Conservation (phyloP, 1,140 invertebrate species). For the Zaprionus kolodkinae region DNA sequence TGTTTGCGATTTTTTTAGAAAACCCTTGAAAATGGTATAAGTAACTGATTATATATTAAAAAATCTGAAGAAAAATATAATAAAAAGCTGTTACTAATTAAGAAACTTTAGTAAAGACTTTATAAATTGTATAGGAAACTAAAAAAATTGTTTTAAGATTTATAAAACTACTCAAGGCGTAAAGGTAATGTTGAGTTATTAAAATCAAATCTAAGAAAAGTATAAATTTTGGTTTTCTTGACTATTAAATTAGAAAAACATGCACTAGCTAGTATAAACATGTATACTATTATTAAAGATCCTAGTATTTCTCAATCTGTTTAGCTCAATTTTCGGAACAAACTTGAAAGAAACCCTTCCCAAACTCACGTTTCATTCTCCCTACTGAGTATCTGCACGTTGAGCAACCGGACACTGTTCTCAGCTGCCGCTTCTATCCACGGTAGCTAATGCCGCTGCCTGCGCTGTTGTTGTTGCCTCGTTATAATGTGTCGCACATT, state of each 20-base stretch:
- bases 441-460: conserved; percentile 1
- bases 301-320: not conserved
- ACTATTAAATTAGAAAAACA: too few relatives aligned
- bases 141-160: not conserved
- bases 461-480: conserved; percentile 41
- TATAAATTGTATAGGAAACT: not conserved
- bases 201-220: too few relatives aligned
- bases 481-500: conserved; percentile 82
- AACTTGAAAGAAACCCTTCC: too few relatives aligned
- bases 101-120: not conserved
- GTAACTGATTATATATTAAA: too few relatives aligned
- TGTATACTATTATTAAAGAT: fast-evolving
- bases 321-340: too few relatives aligned
- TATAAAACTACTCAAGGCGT: too few relatives aligned
- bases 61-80: too few relatives aligned
- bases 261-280: not conserved
- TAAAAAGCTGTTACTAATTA: too few relatives aligned
- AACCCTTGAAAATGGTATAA: not conserved
- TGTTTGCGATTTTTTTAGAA: too few relatives aligned
- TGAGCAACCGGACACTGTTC: not conserved
- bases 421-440: conserved; percentile 1
- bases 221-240: too few relatives aligned
- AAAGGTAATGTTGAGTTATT: too few relatives aligned
- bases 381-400: conserved; percentile 16
- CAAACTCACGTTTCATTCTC: not conserved